Evolutionary conservation across 1,140 invertebrate genomes (phyloP).

Genomic region (Anastrepha obliqua): DNA sequence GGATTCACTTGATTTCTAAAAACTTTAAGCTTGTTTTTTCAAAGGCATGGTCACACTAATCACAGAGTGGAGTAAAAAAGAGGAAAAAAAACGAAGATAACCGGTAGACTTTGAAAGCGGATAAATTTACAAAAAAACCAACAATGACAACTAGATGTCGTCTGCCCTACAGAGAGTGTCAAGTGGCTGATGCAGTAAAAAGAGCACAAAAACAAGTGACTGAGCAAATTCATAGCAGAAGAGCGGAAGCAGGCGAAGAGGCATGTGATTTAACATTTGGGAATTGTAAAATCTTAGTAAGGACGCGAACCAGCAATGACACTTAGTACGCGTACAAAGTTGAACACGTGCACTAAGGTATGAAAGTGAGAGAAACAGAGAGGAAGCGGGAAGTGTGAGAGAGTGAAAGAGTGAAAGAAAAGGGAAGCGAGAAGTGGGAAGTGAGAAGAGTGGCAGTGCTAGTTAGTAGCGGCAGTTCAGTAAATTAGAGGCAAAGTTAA

Average conservation of each 20-base stretch:
- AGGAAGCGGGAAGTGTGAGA: neutral
- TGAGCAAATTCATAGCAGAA: neutral
- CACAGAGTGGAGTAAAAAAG: neutral
- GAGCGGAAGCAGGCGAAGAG: neutral
- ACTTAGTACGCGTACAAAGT: neutral
- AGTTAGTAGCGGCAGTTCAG: constrained; percentile 45
- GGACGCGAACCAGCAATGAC: constrained; percentile 30
- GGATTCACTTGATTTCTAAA: constrained; percentile 15
- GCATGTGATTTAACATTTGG: constrained; percentile 19
- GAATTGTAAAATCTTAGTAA: constrained; percentile 36
- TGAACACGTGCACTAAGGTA: neutral
- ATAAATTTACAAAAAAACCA: constrained; percentile 1
- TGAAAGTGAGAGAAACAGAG: neutral
- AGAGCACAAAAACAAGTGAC: neutral
- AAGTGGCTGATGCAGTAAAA: constrained; percentile 35
- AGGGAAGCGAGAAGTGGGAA: neutral
- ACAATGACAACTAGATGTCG: constrained; percentile 4
- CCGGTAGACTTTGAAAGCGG: neutral
- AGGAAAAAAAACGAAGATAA: neutral
- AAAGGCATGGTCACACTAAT: neutral
- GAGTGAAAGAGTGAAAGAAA: neutral
- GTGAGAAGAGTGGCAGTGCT: neutral
- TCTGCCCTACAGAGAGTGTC: constrained; percentile 33
- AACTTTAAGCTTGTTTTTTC: constrained; percentile 21
- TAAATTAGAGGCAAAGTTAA: constrained; percentile 52